These are phyloP conservation scores for Heloderma charlesbogerti DNA, from an alignment of 2,113 vertebrate species.

Conservation along the genomic window DNA sequence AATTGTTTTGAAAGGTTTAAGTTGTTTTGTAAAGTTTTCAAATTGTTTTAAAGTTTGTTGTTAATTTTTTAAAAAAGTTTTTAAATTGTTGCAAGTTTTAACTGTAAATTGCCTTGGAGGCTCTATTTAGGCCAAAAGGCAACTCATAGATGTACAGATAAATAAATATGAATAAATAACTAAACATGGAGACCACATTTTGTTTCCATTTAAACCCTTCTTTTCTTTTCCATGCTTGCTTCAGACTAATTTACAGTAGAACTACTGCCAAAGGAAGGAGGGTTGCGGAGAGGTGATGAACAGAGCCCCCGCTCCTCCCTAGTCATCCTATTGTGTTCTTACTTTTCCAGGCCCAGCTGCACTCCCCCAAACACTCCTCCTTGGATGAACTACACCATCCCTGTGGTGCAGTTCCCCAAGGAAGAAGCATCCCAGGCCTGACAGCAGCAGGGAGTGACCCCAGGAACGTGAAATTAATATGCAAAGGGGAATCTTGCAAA, in stretches of 20 bases:
- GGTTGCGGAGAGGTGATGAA: not conserved
- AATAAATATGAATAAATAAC: too few species aligned
- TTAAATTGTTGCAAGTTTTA: too few species aligned
- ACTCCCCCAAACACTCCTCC: not conserved
- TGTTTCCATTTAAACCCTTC: not conserved
- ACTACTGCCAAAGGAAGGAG: not conserved
- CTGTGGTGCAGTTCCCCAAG: conserved; percentile 1
- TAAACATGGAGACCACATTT: not conserved
- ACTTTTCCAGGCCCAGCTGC: not conserved
- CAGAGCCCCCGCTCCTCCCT: not conserved
- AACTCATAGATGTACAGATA: too few species aligned
- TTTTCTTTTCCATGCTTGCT: not conserved
- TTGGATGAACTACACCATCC: not conserved
- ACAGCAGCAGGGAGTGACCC: conserved; percentile 25
- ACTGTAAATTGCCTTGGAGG: too few species aligned
- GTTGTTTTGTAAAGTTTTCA: too few species aligned
- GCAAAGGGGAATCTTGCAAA: not conserved
- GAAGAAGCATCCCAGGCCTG: not conserved
- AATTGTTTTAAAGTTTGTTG: too few species aligned
- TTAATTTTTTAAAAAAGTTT: too few species aligned
- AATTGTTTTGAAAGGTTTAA: too few species aligned
- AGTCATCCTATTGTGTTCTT: not conserved
- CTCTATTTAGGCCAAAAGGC: too few species aligned
- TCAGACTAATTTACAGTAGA: not conserved
- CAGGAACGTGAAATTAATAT: not conserved